Evolutionary conservation across 2,113 vertebrate genomes (phyloP).

Genomic region (Thymallus thymallus): DNA sequence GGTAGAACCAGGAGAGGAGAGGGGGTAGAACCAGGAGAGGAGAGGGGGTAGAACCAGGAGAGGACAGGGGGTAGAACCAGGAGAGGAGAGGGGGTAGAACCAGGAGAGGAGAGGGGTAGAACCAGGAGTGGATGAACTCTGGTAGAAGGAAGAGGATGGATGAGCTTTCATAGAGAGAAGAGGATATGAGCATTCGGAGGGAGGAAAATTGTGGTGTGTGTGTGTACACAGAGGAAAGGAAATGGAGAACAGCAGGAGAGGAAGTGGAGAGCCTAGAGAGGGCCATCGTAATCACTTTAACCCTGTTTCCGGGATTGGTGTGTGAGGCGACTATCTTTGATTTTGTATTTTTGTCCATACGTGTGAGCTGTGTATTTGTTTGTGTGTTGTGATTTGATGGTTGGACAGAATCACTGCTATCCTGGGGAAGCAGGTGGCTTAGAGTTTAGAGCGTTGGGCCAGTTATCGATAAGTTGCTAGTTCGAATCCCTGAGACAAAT

Average conservation of each 20-base stretch:
- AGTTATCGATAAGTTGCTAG: too few relatives aligned
- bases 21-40: too few relatives aligned
- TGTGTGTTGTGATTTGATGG: background rate
- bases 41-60: too few relatives aligned
- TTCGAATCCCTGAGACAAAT: too few relatives aligned
- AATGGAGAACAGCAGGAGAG: constrained; percentile 26
- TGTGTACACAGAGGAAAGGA: constrained; percentile 31
- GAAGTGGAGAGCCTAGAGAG: constrained; percentile 24
- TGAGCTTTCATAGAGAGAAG: background rate
- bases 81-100: background rate
- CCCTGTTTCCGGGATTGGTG: constrained; percentile 29
- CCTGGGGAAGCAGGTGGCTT: too few relatives aligned
- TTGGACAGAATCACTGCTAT: background rate
- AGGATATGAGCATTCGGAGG: background rate
- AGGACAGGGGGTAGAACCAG: background rate
- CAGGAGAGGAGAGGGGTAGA: too few relatives aligned
- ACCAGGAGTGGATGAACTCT: background rate
- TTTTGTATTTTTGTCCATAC: background rate
- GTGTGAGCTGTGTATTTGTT: constrained; percentile 16
- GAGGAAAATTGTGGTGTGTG: constrained; percentile 7
- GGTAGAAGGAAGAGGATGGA: background rate
- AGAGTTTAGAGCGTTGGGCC: too few relatives aligned
- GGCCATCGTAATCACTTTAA: constrained; percentile 41
- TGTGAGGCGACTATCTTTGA: background rate
- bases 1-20: too few relatives aligned